Evolutionary conservation across 2,797 vertebrate species (phyloP).

Genomic region (Dromococcyx pavoninus): DNA sequence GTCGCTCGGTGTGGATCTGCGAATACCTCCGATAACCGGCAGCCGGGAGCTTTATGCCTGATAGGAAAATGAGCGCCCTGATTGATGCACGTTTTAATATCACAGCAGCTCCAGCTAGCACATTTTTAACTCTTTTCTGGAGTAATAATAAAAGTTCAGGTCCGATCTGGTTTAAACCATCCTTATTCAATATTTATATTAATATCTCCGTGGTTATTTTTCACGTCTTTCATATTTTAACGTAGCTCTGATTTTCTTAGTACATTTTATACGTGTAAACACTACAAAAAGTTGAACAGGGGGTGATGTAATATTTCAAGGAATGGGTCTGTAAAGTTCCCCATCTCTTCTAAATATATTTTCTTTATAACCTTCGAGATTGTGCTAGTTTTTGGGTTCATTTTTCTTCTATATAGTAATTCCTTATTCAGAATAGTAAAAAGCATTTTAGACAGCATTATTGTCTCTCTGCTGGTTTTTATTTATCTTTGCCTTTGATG

Average conservation of each 20-base stretch:
- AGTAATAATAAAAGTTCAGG: neutral
- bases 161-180: rapidly evolving
- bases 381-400: neutral
- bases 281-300: neutral
- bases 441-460: neutral
- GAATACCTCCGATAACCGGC: constrained; percentile 8
- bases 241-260: neutral
- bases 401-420: neutral
- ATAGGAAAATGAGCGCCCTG: neutral
- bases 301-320: neutral
- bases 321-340: neutral
- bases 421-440: neutral
- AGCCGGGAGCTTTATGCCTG: neutral
- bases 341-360: neutral
- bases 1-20: neutral
- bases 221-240: neutral
- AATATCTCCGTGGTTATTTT: neutral
- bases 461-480: neutral
- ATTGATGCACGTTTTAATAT: constrained; percentile 17
- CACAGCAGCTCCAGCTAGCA: neutral
- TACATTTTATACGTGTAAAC: neutral
- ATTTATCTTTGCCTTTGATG: neutral
- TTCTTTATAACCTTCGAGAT: neutral
- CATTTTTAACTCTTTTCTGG: neutral
- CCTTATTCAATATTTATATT: neutral